phyloP scores from a whole-genome alignment of 2,888 invertebrate species.

The Drosophila melanosoma region DNA sequence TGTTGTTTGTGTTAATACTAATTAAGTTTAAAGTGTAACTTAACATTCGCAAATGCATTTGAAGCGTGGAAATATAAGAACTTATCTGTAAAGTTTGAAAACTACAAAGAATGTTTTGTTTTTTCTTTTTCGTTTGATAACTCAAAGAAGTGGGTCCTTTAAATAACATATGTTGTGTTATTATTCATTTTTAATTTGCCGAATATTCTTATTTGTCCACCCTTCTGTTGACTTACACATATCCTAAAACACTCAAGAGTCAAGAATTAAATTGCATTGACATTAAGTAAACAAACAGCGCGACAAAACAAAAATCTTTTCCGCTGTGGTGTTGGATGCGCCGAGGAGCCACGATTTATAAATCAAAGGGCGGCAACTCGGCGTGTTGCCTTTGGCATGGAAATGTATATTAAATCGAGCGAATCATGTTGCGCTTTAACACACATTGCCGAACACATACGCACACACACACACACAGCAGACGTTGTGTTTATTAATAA shows the following conservation, averaged over 20 bases:
- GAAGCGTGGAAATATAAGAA: constrained; percentile 81
- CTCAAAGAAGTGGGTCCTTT: constrained; percentile 6
- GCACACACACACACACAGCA: constrained; percentile 19
- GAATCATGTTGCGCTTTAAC: constrained; percentile 82
- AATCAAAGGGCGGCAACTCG: constrained; percentile 80
- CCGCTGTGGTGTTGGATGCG: constrained; percentile 39
- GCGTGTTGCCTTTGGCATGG: constrained; percentile 80
- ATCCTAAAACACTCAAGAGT: constrained; percentile 1
- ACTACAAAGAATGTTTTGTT: constrained; percentile 20
- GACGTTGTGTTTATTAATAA: constrained; percentile 70
- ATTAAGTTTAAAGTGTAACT: constrained; percentile 55
- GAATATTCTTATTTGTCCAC: constrained; percentile 30
- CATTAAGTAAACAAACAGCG: constrained; percentile 67
- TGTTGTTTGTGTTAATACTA: constrained; percentile 53
- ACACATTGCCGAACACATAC: constrained; percentile 54
- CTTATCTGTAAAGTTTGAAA: constrained; percentile 61
- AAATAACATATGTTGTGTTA: constrained; percentile 34
- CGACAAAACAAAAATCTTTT: constrained; percentile 40
- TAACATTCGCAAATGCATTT: constrained; percentile 77
- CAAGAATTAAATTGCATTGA: constrained; percentile 59
- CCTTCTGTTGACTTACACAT: constrained; percentile 6
- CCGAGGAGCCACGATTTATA: constrained; percentile 63
- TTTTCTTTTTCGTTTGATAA: constrained; percentile 7
- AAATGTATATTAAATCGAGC: constrained; percentile 84
- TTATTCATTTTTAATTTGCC: constrained; percentile 43